These are phyloP conservation scores for Pyrgus malvae DNA, from an alignment of 2,888 invertebrate species.

Conservation along the genomic window DNA sequence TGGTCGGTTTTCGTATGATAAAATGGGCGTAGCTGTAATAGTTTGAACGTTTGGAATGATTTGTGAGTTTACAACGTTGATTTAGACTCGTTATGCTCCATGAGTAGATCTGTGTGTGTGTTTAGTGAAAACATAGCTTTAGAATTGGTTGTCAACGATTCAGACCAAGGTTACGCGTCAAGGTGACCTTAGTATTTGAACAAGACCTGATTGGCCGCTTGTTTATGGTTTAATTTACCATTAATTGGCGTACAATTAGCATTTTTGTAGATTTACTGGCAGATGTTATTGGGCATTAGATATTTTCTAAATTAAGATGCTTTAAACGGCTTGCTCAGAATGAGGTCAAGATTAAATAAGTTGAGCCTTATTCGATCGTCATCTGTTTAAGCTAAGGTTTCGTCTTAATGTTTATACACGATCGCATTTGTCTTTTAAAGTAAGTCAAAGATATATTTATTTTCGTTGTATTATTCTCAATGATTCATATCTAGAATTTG, in stretches of 20 bases:
- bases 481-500: too few species aligned
- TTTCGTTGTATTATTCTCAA: too few species aligned
- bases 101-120: conserved; percentile 27
- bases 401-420: neutral
- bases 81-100: conserved; percentile 31
- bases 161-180: conserved; percentile 33
- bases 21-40: conserved; percentile 71
- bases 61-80: conserved; percentile 42
- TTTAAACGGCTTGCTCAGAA: neutral
- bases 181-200: conserved; percentile 28
- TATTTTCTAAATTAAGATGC: conserved; percentile 1
- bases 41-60: conserved; percentile 57
- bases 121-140: conserved; percentile 30
- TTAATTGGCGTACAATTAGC: conserved; percentile 23
- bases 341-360: conserved; percentile 19
- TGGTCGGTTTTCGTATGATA: conserved; percentile 74
- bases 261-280: conserved; percentile 20
- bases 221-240: conserved; percentile 19
- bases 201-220: conserved; percentile 21
- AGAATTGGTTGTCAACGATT: conserved; percentile 30
- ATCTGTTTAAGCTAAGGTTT: neutral
- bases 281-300: conserved; percentile 3
- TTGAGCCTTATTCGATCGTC: conserved; percentile 8
- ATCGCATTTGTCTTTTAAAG: too few species aligned
- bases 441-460: too few species aligned